These are phyloP conservation scores for Scleropages formosus DNA, from an alignment of 2,797 vertebrate species.

Conservation along the genomic window DNA sequence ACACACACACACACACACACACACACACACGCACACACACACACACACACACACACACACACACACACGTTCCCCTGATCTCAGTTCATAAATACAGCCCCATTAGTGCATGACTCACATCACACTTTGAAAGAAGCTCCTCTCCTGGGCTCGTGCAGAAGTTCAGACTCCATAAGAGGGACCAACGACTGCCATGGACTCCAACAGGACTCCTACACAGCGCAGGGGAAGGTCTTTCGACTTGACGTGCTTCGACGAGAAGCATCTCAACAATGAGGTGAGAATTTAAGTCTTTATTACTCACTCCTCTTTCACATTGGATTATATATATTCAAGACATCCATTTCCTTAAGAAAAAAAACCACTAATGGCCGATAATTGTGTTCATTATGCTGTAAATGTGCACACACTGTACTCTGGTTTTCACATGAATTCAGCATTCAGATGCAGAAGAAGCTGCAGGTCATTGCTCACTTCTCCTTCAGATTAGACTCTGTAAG, in stretches of 20 bases:
- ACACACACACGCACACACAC: constrained; percentile 14
- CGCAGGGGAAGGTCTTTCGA: constrained; percentile 62
- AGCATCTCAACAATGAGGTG: constrained; percentile 55
- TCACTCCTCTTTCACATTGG: background rate
- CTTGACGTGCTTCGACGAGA: constrained; percentile 56
- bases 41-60: constrained; percentile 22
- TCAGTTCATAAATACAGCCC: background rate
- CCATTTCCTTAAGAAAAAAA: no score
- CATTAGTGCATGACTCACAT: background rate
- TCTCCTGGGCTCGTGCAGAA: constrained; percentile 10
- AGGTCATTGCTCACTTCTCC: background rate
- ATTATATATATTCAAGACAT: no score
- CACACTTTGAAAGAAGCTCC: background rate
- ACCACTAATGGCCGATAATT: background rate
- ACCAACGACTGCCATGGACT: constrained; percentile 51
- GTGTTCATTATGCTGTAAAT: background rate
- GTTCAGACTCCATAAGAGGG: background rate
- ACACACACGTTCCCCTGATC: background rate
- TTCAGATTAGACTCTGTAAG: constrained; percentile 17
- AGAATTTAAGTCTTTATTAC: background rate
- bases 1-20: background rate
- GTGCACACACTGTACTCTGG: background rate
- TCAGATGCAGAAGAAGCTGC: background rate
- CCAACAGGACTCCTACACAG: constrained; percentile 48
- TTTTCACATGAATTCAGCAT: background rate